Evolutionary conservation across 2,113 vertebrate species (phyloP), one percentile per base, ranked within the genome.

Genomic region (Camelus bactrianus): DNA sequence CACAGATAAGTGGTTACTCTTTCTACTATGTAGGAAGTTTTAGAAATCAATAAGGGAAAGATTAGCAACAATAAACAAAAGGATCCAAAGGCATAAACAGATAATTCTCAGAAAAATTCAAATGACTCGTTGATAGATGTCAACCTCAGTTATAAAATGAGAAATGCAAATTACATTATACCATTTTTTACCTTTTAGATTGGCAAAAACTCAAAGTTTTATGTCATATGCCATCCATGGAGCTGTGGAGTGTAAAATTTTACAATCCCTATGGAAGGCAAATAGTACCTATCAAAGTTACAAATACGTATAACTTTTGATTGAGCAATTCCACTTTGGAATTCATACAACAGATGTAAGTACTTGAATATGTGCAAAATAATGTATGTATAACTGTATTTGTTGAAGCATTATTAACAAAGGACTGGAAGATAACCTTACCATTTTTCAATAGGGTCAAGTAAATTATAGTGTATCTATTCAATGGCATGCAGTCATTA

Each of bases 81-180:
- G 9, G 4, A 26, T 85, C 24, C 65, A 85, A 92, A 91, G 4
- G 72, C 56, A 64, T 65, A 77, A 80, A 83, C 16, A 83, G 32
- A 42, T 17, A 76, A 58, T 83, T 97, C 52, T 92, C 79, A 87
- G 69, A 93, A 89, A 96, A 56, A 67, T 70, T 87, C 32, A 89
- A 89, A 64, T 30, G 15, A 69, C 38, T 85, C 50, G 52, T 70
- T 65, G 75, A 94, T n/a, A 93, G 52, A 81, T 92, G 50, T 80
- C 70, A 88, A 83, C 8, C 2, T 81, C 67, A 70, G 17, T n/a
- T 76, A 88, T 81, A 80, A 91, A 95, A 86, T 64, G 17, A 95
- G 28, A 96, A 92, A 50, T 62, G 56, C 60, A 67, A 86, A 89
- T 75, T 85, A 89, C 64, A 72, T 92, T 75, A 94, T 76, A 89